Base-by-base conservation (phyloP, 2,888 invertebrate genomes). In the Drymonia ruficornis region DNA sequence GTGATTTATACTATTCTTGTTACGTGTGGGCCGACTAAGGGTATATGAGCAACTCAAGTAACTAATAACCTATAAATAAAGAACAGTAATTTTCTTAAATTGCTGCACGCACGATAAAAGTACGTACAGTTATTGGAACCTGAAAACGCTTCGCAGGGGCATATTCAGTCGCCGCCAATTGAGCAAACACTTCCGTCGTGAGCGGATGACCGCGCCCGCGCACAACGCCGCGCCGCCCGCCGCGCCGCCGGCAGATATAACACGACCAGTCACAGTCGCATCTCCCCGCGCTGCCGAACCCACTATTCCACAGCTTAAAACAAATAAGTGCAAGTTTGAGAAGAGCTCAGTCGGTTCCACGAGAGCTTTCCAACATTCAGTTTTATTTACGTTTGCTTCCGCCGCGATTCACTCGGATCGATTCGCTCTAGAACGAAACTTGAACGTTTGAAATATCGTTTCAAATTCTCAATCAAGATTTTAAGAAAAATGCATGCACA, bases 1-100 rank as follows among this genome's bases (percentile, higher is more conserved):
- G 45, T n/a, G 28, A 47, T 34, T 47, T 18, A 34, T 34, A 18
- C 34, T 45, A 34, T 18, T 18, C 47, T 47, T 34, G 18, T 47
- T 47, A 34, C 18, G 47, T 47, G 47, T 15, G 8, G 9, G 8
- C n/a, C n/a, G n/a, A n/a, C n/a, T n/a, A n/a, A n/a, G n/a, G n/a
- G n/a, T n/a, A n/a, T n/a, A n/a, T n/a, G n/a, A n/a, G n/a, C n/a
- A n/a, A n/a, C n/a, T n/a, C n/a, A 31, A 9, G 31, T 4, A 11
- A 31, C 31, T 31, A 31, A 23, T 23, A 23, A 6, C 7, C 23
- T 7, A 6, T 6, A 23, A 7, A 23, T 23, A 23, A 23, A 2
- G 4, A 23, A 23, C 23, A 23, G 23, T 7, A 6, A 23, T 2
- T 6, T 23, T 23, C 1, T 23, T 23, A 4, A 6, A 23, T 23